Percentiles rank a stretch among this genome's conserved stretches.
These are phyloP conservation scores for Trichonephila clavata DNA, from an alignment of 1,140 invertebrate genomes.

Conservation along the genomic window DNA sequence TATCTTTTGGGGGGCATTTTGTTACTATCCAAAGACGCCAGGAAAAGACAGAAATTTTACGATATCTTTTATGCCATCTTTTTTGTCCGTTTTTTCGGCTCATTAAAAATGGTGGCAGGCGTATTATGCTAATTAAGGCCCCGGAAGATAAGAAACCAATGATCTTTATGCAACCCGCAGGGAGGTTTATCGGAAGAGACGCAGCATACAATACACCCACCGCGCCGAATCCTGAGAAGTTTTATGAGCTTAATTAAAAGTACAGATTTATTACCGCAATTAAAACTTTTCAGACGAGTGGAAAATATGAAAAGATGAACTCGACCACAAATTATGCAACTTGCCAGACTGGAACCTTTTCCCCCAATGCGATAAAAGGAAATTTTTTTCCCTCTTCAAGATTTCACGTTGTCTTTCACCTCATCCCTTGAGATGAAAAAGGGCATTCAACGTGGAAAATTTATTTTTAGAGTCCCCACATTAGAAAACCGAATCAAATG, in stretches of 20 bases:
- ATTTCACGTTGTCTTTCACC: slow-evolving; percentile 52
- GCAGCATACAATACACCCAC: slow-evolving; percentile 67
- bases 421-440: slow-evolving; percentile 13
- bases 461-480: slow-evolving; percentile 20
- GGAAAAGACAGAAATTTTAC: slow-evolving; percentile 77
- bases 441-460: slow-evolving; percentile 3
- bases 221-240: slow-evolving; percentile 66
- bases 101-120: slow-evolving; percentile 77
- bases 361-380: slow-evolving; percentile 65
- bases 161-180: slow-evolving; percentile 72
- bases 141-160: slow-evolving; percentile 76
- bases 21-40: slow-evolving; percentile 75
- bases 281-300: slow-evolving; percentile 77
- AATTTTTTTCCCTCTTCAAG: slow-evolving; percentile 41
- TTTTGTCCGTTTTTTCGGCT: slow-evolving; percentile 76
- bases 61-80: slow-evolving; percentile 76
- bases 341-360: slow-evolving; percentile 74
- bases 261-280: slow-evolving; percentile 77
- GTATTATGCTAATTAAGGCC: slow-evolving; percentile 76
- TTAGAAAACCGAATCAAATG: slow-evolving; percentile 10
- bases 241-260: slow-evolving; percentile 77
- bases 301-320: slow-evolving; percentile 77
- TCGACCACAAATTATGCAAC: slow-evolving; percentile 75
- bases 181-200: slow-evolving; percentile 67
- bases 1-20: slow-evolving; percentile 74